Percentiles rank a stretch among this genome's conserved stretches.
phyloP scores from a whole-genome alignment of 2,797 vertebrate species.

The Characodon lateralis region DNA sequence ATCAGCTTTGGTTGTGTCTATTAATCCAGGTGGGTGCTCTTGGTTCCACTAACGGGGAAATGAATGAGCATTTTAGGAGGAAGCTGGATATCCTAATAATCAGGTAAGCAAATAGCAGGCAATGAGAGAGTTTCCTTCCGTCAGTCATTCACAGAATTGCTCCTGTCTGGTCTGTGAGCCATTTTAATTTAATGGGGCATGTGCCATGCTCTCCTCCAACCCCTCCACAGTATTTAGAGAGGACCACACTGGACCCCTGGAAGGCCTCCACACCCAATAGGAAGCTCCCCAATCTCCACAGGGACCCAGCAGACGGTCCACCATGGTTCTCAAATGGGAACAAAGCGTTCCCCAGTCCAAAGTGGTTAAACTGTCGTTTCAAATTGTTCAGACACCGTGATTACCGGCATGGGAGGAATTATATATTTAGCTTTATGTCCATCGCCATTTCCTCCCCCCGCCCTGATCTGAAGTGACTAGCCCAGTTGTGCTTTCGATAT shows the following conservation, averaged over 20 bases:
- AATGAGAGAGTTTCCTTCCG: slow-evolving; percentile 87
- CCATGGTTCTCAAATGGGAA: slow-evolving; percentile 69
- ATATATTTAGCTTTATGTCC: slow-evolving; percentile 91
- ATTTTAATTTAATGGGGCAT: slow-evolving; percentile 82
- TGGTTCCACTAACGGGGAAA: slow-evolving; percentile 61
- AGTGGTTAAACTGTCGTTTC: slow-evolving; percentile 92
- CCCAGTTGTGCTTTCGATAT: slow-evolving; percentile 73
- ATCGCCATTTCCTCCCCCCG: slow-evolving; percentile 89
- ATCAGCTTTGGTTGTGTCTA: slow-evolving; percentile 24
- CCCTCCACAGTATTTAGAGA: slow-evolving; percentile 67
- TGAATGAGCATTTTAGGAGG: slow-evolving; percentile 64
- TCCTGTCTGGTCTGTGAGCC: slow-evolving; percentile 79
- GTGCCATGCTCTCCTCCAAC: slow-evolving; percentile 51
- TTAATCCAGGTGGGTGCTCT: slow-evolving; percentile 60
- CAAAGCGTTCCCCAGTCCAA: slow-evolving; percentile 84
- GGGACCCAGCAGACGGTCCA: slow-evolving; percentile 65
- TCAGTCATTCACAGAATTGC: slow-evolving; percentile 81
- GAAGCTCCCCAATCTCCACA: slow-evolving; percentile 56
- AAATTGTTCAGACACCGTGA: slow-evolving; percentile 87
- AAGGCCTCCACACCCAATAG: slow-evolving; percentile 50
- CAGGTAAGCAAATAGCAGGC: slow-evolving; percentile 86
- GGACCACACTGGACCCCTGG: slow-evolving; percentile 59
- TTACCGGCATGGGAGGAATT: slow-evolving; percentile 86
- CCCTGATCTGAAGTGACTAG: slow-evolving; percentile 87
- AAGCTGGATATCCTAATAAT: slow-evolving; percentile 89